phyloP scores from a whole-genome alignment of 2,888 invertebrate genomes.

The Drosophila heteroneura region DNA sequence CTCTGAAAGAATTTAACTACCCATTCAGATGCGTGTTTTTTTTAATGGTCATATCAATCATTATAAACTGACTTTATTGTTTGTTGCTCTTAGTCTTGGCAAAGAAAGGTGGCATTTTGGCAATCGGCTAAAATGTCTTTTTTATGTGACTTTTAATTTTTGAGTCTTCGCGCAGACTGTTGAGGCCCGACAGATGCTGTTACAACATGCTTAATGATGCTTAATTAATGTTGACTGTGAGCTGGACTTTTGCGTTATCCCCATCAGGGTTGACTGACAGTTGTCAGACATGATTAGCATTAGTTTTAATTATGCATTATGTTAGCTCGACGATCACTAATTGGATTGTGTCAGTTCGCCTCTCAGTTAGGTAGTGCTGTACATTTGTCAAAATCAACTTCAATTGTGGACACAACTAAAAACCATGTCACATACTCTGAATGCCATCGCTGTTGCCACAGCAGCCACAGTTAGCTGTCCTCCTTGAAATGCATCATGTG shows the following conservation, averaged over 20 bases:
- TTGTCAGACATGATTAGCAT: conserved; percentile 6
- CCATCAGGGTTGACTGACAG: not conserved
- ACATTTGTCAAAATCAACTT: conserved; percentile 17
- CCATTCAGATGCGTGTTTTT: not conserved
- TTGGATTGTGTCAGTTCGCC: conserved; percentile 6
- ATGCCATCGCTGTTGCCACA: conserved; percentile 3
- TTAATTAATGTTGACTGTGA: not conserved
- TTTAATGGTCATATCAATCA: conserved; percentile 5
- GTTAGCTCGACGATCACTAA: conserved; percentile 5
- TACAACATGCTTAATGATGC: not conserved
- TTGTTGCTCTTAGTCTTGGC: conserved; percentile 15
- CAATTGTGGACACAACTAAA: conserved; percentile 25
- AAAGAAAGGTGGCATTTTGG: conserved; percentile 3
- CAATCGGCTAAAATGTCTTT: conserved; percentile 15
- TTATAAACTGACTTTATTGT: conserved; percentile 48
- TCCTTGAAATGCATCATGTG: conserved; percentile 35
- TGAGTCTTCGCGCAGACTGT: not conserved
- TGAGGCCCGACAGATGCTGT: not conserved
- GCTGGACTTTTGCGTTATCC: no score
- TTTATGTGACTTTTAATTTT: conserved; percentile 17
- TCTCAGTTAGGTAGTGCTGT: not conserved
- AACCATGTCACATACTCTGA: conserved; percentile 12
- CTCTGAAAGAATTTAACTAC: not conserved
- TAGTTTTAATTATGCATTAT: conserved; percentile 18
- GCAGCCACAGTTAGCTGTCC: not conserved